Base-by-base conservation (phyloP, 1,140 invertebrate species). In the Stratiolaelaps scimitus region DNA sequence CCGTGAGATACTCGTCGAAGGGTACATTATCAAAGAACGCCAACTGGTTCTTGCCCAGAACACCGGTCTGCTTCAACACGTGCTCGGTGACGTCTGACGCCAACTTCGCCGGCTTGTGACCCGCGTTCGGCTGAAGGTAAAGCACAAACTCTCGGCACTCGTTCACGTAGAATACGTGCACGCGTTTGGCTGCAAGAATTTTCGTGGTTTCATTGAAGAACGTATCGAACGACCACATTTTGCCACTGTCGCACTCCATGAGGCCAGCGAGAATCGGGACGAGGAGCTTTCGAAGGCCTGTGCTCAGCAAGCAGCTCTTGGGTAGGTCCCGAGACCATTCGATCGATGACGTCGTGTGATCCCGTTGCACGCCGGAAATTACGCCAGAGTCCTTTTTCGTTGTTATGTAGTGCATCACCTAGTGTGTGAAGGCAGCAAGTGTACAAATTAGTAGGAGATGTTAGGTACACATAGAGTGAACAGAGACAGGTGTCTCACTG, bases 211-310 rank as follows among this genome's bases (percentile, higher is more conserved):
- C 85, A 0, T 83, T 81, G 73, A 97, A 97, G 76, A 96, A 96
- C 65, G 84, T 81, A 44, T 96, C 91, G 76, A 96, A 97, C 28
- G 82, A 88, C 89, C 91, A 94, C 72, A 92, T 93, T 72, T 84
- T 83, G 56, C 86, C 82, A 1, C 84, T 81, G 76, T 95, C 87
- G 26, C 89, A 88, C 78, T 96, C 92, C 60, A 97, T 75, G 30
- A 96, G 77, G 0, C 92, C 91, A 2, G 90, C 90, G 30, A 97
- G 76, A n/a, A 97, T 74, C 1, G 90, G 88, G 1, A 88, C 92
- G 0, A 95, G 84, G 15, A 92, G 81, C 70, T 85, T 60, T 4
- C 89, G 86, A 1, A 95, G 74, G 0, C 53, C 53, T 1, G 53
- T 29, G 23, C 87, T 89, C 1, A 94, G 75, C 69, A 89, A 85